Percentiles rank a stretch among this genome's conserved stretches.
These are phyloP conservation scores for Automeris io DNA, from an alignment of 2,888 invertebrate genomes.

Conservation along the genomic window DNA sequence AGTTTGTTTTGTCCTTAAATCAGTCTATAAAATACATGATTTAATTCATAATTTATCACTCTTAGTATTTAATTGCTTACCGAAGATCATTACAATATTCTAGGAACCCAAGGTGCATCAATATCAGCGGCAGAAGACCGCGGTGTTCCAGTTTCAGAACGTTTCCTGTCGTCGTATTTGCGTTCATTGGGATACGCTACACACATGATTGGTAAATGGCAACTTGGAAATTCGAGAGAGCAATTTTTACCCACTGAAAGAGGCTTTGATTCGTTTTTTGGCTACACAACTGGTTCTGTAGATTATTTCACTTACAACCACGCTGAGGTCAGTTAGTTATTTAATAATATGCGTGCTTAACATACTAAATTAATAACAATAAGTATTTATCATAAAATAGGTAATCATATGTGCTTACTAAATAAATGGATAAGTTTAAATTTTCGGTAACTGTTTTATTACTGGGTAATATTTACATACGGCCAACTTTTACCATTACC, in stretches of 20 bases:
- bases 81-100: no score
- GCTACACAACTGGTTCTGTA: conserved; percentile 86
- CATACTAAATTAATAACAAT: not conserved
- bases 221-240: conserved; percentile 84
- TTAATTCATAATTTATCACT: no score
- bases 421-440: no score
- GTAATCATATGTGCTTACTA: no score
- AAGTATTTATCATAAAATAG: not conserved
- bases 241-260: conserved; percentile 83
- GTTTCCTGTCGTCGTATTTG: conserved; percentile 82
- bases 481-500: no score
- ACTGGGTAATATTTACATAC: no score
- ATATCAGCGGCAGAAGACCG: conserved; percentile 77
- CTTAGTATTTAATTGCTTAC: no score
- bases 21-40: no score
- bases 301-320: conserved; percentile 84
- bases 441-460: no score
- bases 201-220: conserved; percentile 92
- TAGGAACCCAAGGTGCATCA: conserved; percentile 40
- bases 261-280: conserved; percentile 88
- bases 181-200: conserved; percentile 85
- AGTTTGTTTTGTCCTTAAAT: no score
- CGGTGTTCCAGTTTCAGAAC: conserved; percentile 82
- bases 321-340: conserved; percentile 29
- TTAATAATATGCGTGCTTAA: not conserved